Percentiles rank a stretch among this genome's conserved stretches.
Conservation (phyloP, 1,140 invertebrate genomes). For the Drosophila ambigua region DNA sequence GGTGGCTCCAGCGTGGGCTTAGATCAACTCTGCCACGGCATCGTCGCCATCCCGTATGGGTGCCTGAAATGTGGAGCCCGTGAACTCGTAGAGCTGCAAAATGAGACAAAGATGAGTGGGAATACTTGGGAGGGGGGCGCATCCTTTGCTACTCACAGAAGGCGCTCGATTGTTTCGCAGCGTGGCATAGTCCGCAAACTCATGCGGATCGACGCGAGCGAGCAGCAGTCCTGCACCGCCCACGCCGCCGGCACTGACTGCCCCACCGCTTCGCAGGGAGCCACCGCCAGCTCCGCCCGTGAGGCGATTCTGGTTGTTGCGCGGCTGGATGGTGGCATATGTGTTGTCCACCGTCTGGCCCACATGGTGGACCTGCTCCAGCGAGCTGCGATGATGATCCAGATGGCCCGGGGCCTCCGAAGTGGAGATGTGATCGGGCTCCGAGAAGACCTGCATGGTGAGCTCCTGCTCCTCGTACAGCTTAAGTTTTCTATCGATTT, state of each 20-base stretch:
- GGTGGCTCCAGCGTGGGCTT: slow-evolving; percentile 61
- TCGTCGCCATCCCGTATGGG: slow-evolving; percentile 88
- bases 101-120: background rate
- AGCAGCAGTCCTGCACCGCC: slow-evolving; percentile 62
- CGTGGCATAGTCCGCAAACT: slow-evolving; percentile 90
- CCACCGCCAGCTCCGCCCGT: slow-evolving; percentile 62
- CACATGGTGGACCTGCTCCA: slow-evolving; percentile 84
- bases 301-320: slow-evolving; percentile 83
- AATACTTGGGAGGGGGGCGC: background rate
- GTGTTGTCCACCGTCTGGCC: slow-evolving; percentile 88
- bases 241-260: slow-evolving; percentile 68
- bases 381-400: slow-evolving; percentile 74
- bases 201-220: slow-evolving; percentile 83
- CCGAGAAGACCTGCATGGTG: slow-evolving; percentile 96
- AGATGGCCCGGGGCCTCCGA: slow-evolving; percentile 80
- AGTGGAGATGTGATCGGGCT: slow-evolving; percentile 84
- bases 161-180: slow-evolving; percentile 84
- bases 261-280: slow-evolving; percentile 79
- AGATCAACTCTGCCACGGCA: slow-evolving; percentile 89
- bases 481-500: slow-evolving; percentile 89
- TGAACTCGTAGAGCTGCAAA: slow-evolving; percentile 84
- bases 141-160: slow-evolving; percentile 50
- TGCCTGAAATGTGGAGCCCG: slow-evolving; percentile 90
- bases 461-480: slow-evolving; percentile 96
- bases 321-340: slow-evolving; percentile 93